Conservation (phyloP, 2,888 invertebrate species). For the Macrosiphum euphorbiae region DNA sequence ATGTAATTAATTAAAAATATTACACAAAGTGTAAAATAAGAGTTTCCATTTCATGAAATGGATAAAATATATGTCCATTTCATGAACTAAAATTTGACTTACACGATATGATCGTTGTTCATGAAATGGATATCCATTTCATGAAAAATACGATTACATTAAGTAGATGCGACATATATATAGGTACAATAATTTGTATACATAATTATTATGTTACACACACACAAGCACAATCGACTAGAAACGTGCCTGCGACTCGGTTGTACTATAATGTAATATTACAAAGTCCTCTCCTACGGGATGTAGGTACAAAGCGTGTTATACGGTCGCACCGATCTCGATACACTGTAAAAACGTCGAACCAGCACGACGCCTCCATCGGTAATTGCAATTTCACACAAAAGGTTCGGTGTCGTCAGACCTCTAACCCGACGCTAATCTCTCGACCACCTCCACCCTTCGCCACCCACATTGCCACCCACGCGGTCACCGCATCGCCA, state of each 20-base stretch:
- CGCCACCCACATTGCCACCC: neutral
- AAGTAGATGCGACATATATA: neutral
- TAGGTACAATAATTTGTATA: neutral
- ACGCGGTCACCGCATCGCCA: neutral
- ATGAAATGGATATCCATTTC: no score
- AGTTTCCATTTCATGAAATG: no score
- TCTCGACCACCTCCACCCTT: neutral
- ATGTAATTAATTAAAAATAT: no score
- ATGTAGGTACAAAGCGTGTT: neutral
- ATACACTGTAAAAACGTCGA: neutral
- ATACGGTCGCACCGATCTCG: neutral
- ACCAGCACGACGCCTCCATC: neutral
- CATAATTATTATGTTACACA: neutral
- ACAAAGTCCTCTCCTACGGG: neutral
- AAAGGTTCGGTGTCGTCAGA: neutral
- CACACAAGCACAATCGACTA: neutral
- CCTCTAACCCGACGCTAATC: neutral
- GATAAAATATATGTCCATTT: no score
- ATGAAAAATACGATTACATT: no score
- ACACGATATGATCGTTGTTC: no score
- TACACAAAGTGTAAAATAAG: no score
- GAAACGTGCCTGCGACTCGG: neutral
- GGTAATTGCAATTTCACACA: neutral
- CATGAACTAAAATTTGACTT: no score
- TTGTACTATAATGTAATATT: neutral